phyloP scores from a whole-genome alignment of 1,140 invertebrate genomes.

The Druon quercuslanigerum region DNA sequence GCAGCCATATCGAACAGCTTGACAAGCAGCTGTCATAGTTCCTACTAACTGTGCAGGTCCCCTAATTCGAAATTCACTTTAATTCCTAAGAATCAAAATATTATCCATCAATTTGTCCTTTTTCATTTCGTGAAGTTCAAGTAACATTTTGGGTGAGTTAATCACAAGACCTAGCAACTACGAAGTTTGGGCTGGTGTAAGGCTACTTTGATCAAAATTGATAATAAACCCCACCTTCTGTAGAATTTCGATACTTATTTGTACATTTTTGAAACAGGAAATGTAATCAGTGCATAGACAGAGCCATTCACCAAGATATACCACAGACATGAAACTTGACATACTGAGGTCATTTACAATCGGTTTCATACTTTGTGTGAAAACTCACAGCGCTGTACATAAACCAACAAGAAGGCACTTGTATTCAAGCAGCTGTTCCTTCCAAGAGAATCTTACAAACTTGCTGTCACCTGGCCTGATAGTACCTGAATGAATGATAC shows the following conservation, averaged over 20 bases:
- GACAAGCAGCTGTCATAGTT: not conserved
- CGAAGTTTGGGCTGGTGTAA: not conserved
- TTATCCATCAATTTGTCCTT: no score
- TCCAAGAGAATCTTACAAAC: constrained; percentile 31
- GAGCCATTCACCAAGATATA: no score
- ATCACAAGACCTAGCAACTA: constrained; percentile 34
- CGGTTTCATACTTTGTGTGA: no score
- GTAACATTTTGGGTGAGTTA: no score
- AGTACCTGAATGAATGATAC: constrained; percentile 17
- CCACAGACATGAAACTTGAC: no score
- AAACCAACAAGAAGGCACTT: no score
- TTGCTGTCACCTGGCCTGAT: constrained; percentile 12
- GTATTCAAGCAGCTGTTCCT: constrained; percentile 1
- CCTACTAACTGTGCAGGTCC: not conserved
- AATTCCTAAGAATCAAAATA: not conserved
- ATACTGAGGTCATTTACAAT: no score
- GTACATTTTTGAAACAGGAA: not conserved
- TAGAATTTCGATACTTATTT: not conserved
- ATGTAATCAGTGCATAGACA: not conserved
- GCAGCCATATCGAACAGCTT: not conserved
- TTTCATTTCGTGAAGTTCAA: no score
- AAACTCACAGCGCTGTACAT: no score
- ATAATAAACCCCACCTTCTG: constrained; percentile 9
- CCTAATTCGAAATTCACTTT: not conserved
- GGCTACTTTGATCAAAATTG: not conserved